A percentile compares a stretch with the other conserved stretches of the same genome.
phyloP scores from a whole-genome alignment of 53 echinoderm and acorn worm genomes.

The Paracentrotus lividus region DNA sequence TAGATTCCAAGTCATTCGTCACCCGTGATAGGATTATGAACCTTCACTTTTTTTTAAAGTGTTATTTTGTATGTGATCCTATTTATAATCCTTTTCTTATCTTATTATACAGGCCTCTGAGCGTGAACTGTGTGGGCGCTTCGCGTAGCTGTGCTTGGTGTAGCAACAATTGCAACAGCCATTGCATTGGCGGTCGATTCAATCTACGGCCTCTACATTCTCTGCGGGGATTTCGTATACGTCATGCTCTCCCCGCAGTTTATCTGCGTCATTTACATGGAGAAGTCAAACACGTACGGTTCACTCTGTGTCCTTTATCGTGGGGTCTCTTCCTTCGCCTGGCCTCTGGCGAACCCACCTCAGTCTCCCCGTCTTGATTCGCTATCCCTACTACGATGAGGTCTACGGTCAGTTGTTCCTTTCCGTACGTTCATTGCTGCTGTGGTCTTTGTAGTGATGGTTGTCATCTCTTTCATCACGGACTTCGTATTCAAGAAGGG shows the following conservation, averaged over 20 bases:
- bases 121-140: conserved; percentile 69
- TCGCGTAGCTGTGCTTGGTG: conserved; percentile 30
- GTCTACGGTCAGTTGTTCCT: conserved; percentile 79
- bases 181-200: conserved; percentile 70
- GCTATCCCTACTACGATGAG: conserved; percentile 81
- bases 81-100: neutral
- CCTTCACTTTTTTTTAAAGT: too few relatives aligned
- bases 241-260: conserved; percentile 77
- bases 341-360: conserved; percentile 78
- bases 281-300: conserved; percentile 85
- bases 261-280: conserved; percentile 71
- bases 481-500: conserved; percentile 71
- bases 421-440: conserved; percentile 81
- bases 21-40: too few relatives aligned
- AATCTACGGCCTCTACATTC: conserved; percentile 68
- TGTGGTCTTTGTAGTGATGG: conserved; percentile 62
- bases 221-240: conserved; percentile 75
- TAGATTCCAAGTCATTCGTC: too few relatives aligned
- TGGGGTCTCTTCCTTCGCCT: conserved; percentile 80
- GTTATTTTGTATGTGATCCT: neutral
- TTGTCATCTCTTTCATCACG: conserved; percentile 74
- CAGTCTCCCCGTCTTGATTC: conserved; percentile 74
- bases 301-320: conserved; percentile 68
- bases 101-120: conserved; percentile 71
- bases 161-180: conserved; percentile 55